Evolutionary conservation across 2,888 invertebrate species (phyloP).

Genomic region (Apodemia mormo): DNA sequence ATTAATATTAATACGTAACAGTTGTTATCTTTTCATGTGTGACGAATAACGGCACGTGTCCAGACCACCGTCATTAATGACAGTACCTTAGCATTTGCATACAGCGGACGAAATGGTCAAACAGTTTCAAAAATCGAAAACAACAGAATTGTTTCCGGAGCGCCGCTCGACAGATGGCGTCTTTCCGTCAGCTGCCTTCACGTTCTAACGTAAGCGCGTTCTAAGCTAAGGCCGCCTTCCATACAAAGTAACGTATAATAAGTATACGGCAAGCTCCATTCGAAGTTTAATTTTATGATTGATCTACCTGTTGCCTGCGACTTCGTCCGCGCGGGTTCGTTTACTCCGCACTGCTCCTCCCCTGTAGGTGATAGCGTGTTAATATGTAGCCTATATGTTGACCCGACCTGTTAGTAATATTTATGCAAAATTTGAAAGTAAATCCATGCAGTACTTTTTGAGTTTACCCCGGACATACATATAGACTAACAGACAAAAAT

Average conservation of each 20-base stretch:
- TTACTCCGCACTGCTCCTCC: no score
- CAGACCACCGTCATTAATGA: slow-evolving; percentile 42
- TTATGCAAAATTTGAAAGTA: no score
- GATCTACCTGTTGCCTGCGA: background rate
- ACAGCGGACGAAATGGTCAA: slow-evolving; percentile 30
- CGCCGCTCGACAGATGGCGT: slow-evolving; percentile 75
- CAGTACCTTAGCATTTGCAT: slow-evolving; percentile 34
- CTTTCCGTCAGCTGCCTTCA: slow-evolving; percentile 75
- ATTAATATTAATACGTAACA: slow-evolving; percentile 3
- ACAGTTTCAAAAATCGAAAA: slow-evolving; percentile 55
- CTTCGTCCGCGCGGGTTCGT: no score
- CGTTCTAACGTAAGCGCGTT: slow-evolving; percentile 41
- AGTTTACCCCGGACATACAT: no score
- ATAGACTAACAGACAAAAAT: no score
- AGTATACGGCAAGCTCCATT: background rate
- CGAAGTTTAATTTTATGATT: background rate
- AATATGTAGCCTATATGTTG: no score
- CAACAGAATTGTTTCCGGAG: slow-evolving; percentile 74
- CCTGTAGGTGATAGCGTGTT: no score
- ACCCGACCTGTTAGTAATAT: no score
- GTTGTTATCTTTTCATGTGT: slow-evolving; percentile 33
- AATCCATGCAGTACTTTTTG: no score
- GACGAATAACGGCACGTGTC: slow-evolving; percentile 48
- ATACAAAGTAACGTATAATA: background rate
- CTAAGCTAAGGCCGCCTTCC: slow-evolving; percentile 50